These are phyloP conservation scores for Triplophysa yarkandensis DNA, from an alignment of 2,797 vertebrate genomes.

Conservation along the genomic window DNA sequence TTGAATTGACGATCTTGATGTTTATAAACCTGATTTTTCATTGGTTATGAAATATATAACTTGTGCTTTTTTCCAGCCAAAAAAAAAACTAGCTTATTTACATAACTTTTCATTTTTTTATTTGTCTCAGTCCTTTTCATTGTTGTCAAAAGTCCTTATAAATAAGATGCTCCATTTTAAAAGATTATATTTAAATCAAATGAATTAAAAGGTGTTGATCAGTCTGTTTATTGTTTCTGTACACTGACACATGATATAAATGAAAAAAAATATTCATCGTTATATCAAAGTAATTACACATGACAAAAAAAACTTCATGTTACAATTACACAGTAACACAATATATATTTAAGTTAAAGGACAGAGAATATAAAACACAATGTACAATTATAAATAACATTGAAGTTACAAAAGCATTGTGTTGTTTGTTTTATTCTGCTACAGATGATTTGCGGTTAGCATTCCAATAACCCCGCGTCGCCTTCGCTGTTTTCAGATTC, in stretches of 20 bases:
- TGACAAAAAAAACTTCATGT: neutral
- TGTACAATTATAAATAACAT: conserved; percentile 36
- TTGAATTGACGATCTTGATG: too few species aligned
- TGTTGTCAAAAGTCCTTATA: neutral
- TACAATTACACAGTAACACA: neutral
- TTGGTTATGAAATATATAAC: too few species aligned
- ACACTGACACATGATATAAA: neutral
- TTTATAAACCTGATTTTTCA: neutral
- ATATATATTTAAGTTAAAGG: conserved; percentile 17
- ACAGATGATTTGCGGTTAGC: conserved; percentile 13
- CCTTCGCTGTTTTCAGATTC: conserved; percentile 35
- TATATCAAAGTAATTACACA: neutral
- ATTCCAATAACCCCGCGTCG: conserved; percentile 2
- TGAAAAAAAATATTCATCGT: neutral
- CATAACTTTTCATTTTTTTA: neutral
- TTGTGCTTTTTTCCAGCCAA: too few species aligned
- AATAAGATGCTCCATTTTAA: neutral
- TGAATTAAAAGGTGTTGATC: neutral
- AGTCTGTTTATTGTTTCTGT: conserved; percentile 4
- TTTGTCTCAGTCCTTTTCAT: neutral
- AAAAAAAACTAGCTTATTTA: neutral
- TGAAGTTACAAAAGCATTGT: neutral
- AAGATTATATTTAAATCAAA: neutral
- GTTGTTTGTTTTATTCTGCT: neutral
- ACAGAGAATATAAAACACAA: conserved; percentile 18